phyloP scores from a whole-genome alignment of 2,113 vertebrate genomes.

The Cheirogaleus medius region DNA sequence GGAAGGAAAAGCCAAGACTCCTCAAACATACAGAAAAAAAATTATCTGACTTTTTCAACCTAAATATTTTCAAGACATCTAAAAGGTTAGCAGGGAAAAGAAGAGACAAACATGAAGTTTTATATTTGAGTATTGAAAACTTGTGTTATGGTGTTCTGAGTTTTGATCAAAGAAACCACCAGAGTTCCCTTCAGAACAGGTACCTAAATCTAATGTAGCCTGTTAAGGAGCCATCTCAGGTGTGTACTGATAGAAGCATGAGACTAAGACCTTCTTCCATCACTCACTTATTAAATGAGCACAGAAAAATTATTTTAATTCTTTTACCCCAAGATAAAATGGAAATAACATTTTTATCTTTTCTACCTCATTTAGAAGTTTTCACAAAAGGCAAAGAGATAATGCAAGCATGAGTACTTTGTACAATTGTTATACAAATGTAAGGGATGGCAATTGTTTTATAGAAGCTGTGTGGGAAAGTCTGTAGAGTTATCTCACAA shows the following conservation, averaged over 20 bases:
- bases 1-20: background rate
- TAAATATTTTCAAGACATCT: background rate
- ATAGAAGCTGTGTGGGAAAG: background rate
- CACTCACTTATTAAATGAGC: background rate
- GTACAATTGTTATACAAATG: background rate
- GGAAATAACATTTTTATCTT: background rate
- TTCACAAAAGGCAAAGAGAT: background rate
- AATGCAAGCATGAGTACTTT: background rate
- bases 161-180: background rate
- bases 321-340: background rate
- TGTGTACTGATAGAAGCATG: background rate
- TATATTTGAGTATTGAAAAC: background rate
- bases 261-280: background rate
- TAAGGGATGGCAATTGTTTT: background rate
- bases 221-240: background rate
- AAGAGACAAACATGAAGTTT: background rate
- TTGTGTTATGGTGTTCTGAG: background rate
- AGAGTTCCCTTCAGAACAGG: background rate
- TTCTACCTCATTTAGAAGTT: background rate
- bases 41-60: background rate
- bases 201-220: background rate
- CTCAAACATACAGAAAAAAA: background rate
- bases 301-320: background rate
- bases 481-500: background rate
- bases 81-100: background rate